A percentile compares a stretch with the other conserved stretches of the same genome.
phyloP scores from a whole-genome alignment of 1,140 invertebrate genomes.

The Drosophila ambigua region DNA sequence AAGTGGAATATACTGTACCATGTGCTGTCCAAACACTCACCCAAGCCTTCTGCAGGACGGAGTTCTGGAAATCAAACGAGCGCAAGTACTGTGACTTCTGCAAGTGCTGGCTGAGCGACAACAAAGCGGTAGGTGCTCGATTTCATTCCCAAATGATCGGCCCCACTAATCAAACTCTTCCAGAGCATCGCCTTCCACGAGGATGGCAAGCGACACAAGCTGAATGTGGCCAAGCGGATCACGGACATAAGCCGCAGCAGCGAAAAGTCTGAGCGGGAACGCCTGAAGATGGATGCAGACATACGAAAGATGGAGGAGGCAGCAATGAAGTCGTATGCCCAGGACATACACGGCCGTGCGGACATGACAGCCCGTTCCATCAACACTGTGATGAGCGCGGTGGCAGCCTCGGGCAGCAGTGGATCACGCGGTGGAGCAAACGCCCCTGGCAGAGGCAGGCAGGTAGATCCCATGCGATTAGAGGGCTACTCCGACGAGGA shows the following conservation, averaged over 20 bases:
- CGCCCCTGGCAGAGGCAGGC: slow-evolving; percentile 23
- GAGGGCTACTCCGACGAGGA: slow-evolving; percentile 82
- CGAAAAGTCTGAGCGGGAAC: slow-evolving; percentile 90
- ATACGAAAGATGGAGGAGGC: slow-evolving; percentile 95
- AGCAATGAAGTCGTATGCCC: slow-evolving; percentile 92
- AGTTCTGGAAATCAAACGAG: slow-evolving; percentile 98
- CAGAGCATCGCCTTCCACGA: slow-evolving; percentile 98
- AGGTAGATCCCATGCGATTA: slow-evolving; percentile 78
- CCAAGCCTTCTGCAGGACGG: slow-evolving; percentile 88
- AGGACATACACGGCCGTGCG: slow-evolving; percentile 86
- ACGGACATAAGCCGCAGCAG: slow-evolving; percentile 94
- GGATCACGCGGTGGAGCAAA: neutral
- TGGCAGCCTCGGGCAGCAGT: slow-evolving; percentile 13
- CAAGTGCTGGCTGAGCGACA: slow-evolving; percentile 99
- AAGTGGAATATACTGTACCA: slow-evolving; percentile 8
- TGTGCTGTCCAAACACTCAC: neutral
- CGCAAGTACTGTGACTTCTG: slow-evolving; percentile 98
- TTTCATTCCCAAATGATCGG: neutral
- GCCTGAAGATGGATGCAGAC: slow-evolving; percentile 90
- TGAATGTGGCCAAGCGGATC: slow-evolving; percentile 95
- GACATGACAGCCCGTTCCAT: slow-evolving; percentile 88
- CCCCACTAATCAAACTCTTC: slow-evolving; percentile 28
- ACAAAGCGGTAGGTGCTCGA: slow-evolving; percentile 91
- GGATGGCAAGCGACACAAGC: slow-evolving; percentile 95
- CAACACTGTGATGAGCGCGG: slow-evolving; percentile 58